Percentiles rank a stretch among this genome's conserved stretches.
phyloP scores from a whole-genome alignment of 2,888 invertebrate species.

The Meiosimyza platycephala region DNA sequence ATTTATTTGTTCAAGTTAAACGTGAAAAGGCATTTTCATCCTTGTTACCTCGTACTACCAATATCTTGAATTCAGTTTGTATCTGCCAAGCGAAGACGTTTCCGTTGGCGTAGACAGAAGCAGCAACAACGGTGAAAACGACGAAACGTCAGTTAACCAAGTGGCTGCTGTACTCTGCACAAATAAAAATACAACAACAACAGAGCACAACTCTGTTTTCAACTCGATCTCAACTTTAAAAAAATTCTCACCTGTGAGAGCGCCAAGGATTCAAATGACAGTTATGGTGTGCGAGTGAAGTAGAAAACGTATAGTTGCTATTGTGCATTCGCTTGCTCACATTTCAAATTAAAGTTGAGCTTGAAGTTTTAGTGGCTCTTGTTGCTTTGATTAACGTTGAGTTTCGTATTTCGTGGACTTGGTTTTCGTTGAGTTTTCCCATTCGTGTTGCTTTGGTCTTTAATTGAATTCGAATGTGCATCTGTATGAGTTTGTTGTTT shows the following conservation, averaged over 20 bases:
- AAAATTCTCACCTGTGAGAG: slow-evolving; percentile 4
- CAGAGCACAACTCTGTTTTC: neutral
- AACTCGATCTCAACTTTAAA: neutral
- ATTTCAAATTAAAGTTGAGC: neutral
- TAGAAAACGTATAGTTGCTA: no score
- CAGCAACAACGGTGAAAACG: no score
- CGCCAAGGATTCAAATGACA: neutral
- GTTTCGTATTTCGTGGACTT: neutral
- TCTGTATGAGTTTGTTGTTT: no score
- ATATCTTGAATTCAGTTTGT: neutral
- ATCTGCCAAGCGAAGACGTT: slow-evolving; percentile 3
- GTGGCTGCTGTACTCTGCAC: no score
- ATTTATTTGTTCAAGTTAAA: neutral
- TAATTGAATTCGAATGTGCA: no score
- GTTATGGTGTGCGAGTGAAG: no score
- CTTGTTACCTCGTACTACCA: slow-evolving; percentile 6
- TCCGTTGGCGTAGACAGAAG: no score
- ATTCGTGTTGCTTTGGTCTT: neutral
- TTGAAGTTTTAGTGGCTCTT: no score
- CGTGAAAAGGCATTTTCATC: neutral
- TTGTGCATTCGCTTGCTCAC: neutral
- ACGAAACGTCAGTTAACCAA: no score
- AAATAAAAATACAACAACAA: no score
- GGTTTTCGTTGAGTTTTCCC: slow-evolving; percentile 1
- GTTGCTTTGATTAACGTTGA: no score